Evolutionary conservation across 2,888 invertebrate species (phyloP), one percentile per base, ranked within the genome.

Genomic region (Diachrysia chrysitis): DNA sequence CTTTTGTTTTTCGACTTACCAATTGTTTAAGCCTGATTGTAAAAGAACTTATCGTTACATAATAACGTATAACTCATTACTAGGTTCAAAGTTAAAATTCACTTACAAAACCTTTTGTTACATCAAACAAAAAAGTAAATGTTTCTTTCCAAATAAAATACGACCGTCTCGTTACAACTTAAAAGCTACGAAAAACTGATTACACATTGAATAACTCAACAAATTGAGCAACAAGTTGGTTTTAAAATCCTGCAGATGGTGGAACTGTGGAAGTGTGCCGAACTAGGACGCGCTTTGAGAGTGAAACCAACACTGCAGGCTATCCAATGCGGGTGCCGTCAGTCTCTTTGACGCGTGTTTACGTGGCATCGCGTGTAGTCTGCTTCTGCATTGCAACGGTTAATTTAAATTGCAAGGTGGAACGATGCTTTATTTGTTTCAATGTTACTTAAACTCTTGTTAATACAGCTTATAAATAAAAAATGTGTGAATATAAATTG

Each of bases 281-380:
- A 85, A 83, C 79, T 84, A 78, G 86, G 83, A 81, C 84, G 69
- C 78, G 80, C 88, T 85, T 84, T 87, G 82, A 85, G 77, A 83
- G 85, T 78, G 81, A 82, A 82, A 82, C 79, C 73, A 71, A 76
- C 71, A 72, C 76, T 81, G 82, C 81, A 73, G 71, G 73, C 69
- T 76, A 75, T 71, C 73, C 68, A 71, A 81, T 82, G 79, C 82
- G 77, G 73, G 78, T 78, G 72, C 66, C 67, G 66, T 72, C 79
- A 73, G 70, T 69, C 63, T 58, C 77, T 83, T 83, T 83, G 72
- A 81, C 58, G 73, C 61, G 54, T 81, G 74, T 81, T 82, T 70
- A 74, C 70, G 61, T 71, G 68, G 57, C 66, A 62, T 63, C 60
- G 70, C 61, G 66, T 58, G 37, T 62, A 65, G 65, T 61, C 58